Evolutionary conservation across 2,797 vertebrate species (phyloP), one percentile per base, ranked within the genome.

Genomic region (Sebastes taczanowskii): DNA sequence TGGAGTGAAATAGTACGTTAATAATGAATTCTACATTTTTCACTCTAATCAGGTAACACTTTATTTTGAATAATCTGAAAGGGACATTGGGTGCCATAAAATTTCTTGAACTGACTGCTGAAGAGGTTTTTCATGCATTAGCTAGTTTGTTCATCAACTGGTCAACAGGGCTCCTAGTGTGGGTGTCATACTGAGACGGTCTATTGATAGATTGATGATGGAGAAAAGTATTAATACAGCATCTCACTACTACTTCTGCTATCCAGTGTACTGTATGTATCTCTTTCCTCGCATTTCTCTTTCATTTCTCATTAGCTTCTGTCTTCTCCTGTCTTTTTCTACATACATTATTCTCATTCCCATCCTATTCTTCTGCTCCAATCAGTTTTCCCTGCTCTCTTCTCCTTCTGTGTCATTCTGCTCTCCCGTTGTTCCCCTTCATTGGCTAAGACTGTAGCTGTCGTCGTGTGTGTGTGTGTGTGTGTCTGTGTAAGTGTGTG

Each of bases 401-500:
- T 74, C 32, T 11, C 71, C 32, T 7, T 71, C 32, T 27, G 16
- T 80, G 65, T 74, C 42, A 11, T 80, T 77, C 65, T 79, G 35
- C 27, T 68, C 25, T 64, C n/a, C 59, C 52, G 14, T 80, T 69
- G 74, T 87, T 82, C 67, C 64, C 75, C 23, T 59, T 66, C 65
- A 69, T 67, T 85, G 77, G 55, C 66, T 67, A 27, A 59, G 67
- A 65, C 52, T 67, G 13, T 79, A 56, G 58, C 63, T 70, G 59
- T 75, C 59, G 59, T 38, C 29, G 46, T 67, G 72, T 76, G 60
- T 72, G 68, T 67, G 72, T 76, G 60, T 72, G 68, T 76, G 49
- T 66, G 63, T 30, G 49, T 46, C 68, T 65, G 75, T 71, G 67
- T 64, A 56, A 58, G 73, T 63, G 59, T 83, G 83, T 81, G 88